A percentile compares a stretch with the other conserved stretches of the same genome.
Evolutionary conservation across 2,888 invertebrate genomes (phyloP).

Genomic region (Patella caerulea): DNA sequence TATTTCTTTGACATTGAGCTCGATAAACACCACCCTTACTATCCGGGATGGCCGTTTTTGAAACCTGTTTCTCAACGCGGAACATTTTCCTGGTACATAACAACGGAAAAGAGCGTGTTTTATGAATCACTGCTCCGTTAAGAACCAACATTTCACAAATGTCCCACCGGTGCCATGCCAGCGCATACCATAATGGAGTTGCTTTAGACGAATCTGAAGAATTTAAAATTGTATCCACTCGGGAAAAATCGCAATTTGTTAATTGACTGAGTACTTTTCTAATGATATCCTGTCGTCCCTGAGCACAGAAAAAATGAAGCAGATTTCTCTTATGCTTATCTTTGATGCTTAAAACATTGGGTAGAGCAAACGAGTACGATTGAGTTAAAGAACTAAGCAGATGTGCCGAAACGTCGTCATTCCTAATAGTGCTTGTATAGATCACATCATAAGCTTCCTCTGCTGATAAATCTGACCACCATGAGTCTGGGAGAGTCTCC

Average conservation of each 20-base stretch:
- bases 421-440: background rate
- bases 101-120: background rate
- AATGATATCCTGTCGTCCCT: conserved; percentile 13
- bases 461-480: background rate
- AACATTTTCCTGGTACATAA: background rate
- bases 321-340: conserved; percentile 25
- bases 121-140: conserved; percentile 22
- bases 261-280: conserved; percentile 1
- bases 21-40: background rate
- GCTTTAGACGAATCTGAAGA: conserved; percentile 21
- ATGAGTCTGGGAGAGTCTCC: background rate
- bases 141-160: conserved; percentile 35
- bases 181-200: conserved; percentile 43
- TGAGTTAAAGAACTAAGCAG: background rate
- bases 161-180: conserved; percentile 37
- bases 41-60: background rate
- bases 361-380: background rate
- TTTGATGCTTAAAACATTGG: conserved; percentile 15
- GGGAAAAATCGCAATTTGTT: background rate
- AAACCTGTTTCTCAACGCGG: background rate
- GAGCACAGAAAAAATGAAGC: conserved; percentile 19
- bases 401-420: background rate
- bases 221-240: conserved; percentile 23
- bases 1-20: background rate
- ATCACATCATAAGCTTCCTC: background rate